Base-by-base conservation (phyloP, 2,888 invertebrate genomes). In the Drosophila acutilabella region DNA sequence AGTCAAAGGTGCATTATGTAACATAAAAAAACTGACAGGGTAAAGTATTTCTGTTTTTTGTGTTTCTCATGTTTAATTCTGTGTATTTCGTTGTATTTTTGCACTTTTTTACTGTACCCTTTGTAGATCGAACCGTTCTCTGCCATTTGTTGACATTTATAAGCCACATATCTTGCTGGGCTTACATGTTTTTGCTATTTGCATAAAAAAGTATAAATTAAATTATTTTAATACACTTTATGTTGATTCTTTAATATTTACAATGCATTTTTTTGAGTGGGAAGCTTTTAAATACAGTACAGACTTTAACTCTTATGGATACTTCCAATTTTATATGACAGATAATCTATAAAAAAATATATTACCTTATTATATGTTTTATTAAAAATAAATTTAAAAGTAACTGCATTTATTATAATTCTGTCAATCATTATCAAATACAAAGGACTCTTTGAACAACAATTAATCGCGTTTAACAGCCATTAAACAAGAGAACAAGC, bases 101-200 rank as follows among this genome's bases (percentile, higher is more conserved):
- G 13, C 13, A 14, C 13, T 47, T 62, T 62, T 41, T 30, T 23
- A 40, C 13, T 60, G 18, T 36, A 44, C 51, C 14, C 42, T 41
- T 11, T 51, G 42, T 52, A 36, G 23, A 33, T 13, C 40, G 33
- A 33, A 50, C 62, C 48, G 50, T 56, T 50, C n/a, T 6, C 36
- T 23, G 14, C 23, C 33, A 44, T 20, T 20, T 45, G 13, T 18
- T 64, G 71, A 71, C 67, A 67, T 64, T 64, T 40, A 60, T 57
- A 71, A 71, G 68, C 71, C 71, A 56, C 71, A 71, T 64, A 68
- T 71, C 64, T 64, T 52, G 53, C 30, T 30, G 8, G 30, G 30
- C 30, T 30, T 30, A 51, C 14, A 33, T 0, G 41, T 60, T 52
- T 52, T 60, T 60, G 42, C 20, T 51, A 14, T 4, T 1, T 16